These are phyloP conservation scores for Betta splendens DNA, from an alignment of 2,797 vertebrate genomes.

Conservation along the genomic window DNA sequence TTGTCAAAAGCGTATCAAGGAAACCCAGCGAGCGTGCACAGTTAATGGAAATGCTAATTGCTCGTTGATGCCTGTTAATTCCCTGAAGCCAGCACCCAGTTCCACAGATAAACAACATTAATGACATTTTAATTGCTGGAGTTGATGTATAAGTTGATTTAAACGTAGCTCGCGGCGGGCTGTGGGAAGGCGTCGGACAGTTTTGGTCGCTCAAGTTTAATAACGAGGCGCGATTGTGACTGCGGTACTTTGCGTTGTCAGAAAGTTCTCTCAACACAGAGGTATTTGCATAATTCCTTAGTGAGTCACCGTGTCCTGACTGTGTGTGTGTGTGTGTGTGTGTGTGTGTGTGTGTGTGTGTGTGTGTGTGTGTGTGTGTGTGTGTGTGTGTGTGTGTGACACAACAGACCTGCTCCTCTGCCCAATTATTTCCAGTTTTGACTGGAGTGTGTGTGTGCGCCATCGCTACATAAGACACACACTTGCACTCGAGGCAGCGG, in stretches of 20 bases:
- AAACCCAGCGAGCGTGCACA: conserved; percentile 34
- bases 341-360: not conserved
- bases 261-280: conserved; percentile 29
- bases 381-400: not conserved
- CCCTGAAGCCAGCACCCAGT: conserved; percentile 60
- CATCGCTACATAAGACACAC: conserved; percentile 11
- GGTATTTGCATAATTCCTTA: conserved; percentile 52
- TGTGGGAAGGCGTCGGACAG: conserved; percentile 25
- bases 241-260: conserved; percentile 30
- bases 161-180: conserved; percentile 43
- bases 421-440: conserved; percentile 14
- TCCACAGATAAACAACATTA: conserved; percentile 67
- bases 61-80: conserved; percentile 72
- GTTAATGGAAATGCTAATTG: conserved; percentile 78
- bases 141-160: conserved; percentile 56
- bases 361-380: conserved; percentile 1
- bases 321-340: not conserved
- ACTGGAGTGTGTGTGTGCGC: conserved; percentile 6
- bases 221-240: conserved; percentile 34
- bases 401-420: conserved; percentile 7
- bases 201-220: conserved; percentile 9
- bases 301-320: conserved; percentile 25
- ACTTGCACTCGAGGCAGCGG: conserved; percentile 1
- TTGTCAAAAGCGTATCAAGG: conserved; percentile 49
- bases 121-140: conserved; percentile 70